phyloP scores from a whole-genome alignment of 2,797 vertebrate genomes.

The Melanogrammus aeglefinus region DNA sequence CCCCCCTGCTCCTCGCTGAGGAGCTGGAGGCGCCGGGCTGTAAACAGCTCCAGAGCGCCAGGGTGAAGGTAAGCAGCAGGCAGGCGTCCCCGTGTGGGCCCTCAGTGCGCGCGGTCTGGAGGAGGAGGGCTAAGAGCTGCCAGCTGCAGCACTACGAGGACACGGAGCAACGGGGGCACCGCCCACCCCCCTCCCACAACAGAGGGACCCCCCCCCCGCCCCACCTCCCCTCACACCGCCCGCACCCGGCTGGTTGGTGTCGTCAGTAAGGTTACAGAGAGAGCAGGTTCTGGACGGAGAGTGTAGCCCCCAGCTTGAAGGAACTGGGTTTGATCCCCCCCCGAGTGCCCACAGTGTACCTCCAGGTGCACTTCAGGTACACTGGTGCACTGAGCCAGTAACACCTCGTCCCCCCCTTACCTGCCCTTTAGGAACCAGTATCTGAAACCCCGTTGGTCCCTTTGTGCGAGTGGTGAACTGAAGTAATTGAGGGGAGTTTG shows the following conservation, averaged over 20 bases:
- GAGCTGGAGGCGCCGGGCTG: slow-evolving; percentile 61
- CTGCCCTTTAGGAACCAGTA: neutral
- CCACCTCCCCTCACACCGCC: neutral
- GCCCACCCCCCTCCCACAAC: slow-evolving; percentile 37
- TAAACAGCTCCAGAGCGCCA: slow-evolving; percentile 65
- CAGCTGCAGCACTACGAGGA: slow-evolving; percentile 63
- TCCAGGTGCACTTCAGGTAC: neutral
- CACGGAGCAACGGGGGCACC: slow-evolving; percentile 50
- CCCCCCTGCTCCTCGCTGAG: slow-evolving; percentile 20
- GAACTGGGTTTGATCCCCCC: neutral
- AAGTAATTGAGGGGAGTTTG: neutral
- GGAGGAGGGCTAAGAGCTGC: slow-evolving; percentile 57
- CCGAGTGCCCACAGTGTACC: neutral
- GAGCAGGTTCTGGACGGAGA: neutral
- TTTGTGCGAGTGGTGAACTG: neutral
- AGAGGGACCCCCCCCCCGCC: neutral
- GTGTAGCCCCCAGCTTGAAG: neutral
- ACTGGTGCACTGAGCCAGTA: neutral
- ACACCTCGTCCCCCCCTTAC: neutral
- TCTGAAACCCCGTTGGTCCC: neutral
- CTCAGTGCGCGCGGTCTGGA: slow-evolving; percentile 42
- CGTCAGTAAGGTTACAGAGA: neutral
- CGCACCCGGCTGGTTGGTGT: neutral
- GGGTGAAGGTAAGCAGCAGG: slow-evolving; percentile 68
- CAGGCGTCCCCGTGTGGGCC: slow-evolving; percentile 44